phyloP scores from a whole-genome alignment of 23 tunicate genomes.

The Halocynthia aurantium region DNA sequence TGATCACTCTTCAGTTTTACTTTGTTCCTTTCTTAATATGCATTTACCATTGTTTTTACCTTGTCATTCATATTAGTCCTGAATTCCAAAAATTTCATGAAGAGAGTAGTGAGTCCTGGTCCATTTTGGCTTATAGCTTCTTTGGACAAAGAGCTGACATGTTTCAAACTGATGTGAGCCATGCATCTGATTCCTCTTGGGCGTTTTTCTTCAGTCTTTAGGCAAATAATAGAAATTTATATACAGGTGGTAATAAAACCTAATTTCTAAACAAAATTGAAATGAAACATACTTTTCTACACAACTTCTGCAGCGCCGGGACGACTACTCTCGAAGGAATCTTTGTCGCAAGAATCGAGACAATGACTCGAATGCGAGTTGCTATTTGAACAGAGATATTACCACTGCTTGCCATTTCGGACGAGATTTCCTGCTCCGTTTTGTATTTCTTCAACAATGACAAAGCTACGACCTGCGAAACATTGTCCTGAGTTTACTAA shows the following conservation, averaged over 20 bases:
- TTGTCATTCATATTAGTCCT: no score
- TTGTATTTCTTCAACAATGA: neutral
- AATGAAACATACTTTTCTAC: conserved; percentile 11
- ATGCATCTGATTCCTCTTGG: neutral
- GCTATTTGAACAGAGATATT: conserved; percentile 3
- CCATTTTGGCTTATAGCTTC: conserved; percentile 1
- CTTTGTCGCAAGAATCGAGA: conserved; percentile 9
- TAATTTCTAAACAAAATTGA: neutral
- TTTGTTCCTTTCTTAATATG: no score
- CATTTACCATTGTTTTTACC: no score
- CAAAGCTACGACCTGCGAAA: neutral
- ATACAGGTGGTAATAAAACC: neutral
- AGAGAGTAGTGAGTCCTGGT: neutral
- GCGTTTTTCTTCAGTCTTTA: neutral
- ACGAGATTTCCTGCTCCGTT: neutral
- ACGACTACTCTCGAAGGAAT: conserved; percentile 22
- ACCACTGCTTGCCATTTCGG: neutral
- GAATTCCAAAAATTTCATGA: neutral
- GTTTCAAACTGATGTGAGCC: conserved; percentile 1
- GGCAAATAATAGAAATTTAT: neutral
- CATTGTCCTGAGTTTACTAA: neutral
- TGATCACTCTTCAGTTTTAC: no score
- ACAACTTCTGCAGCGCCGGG: conserved; percentile 13
- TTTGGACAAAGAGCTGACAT: conserved; percentile 6
- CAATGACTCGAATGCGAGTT: conserved; percentile 10